Percentiles rank a stretch among this genome's conserved stretches.
phyloP scores from a whole-genome alignment of 2,113 vertebrate genomes.

The Paedocypris sp. region DNA sequence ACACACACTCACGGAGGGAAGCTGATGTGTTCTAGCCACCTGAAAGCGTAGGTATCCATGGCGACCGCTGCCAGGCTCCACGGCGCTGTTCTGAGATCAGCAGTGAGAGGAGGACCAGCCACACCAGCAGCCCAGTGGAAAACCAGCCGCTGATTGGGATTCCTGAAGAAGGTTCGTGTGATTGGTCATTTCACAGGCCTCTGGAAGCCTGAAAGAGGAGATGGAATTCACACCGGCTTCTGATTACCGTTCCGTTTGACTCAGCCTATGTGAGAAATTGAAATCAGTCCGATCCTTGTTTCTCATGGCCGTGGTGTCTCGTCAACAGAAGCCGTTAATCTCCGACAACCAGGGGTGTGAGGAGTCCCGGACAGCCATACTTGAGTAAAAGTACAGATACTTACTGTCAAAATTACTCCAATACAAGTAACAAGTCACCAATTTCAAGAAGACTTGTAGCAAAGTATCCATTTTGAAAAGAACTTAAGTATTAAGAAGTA shows the following conservation, averaged over 20 bases:
- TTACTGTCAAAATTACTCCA: too few relatives aligned
- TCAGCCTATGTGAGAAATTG: neutral
- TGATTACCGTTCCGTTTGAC: neutral
- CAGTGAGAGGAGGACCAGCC: slow-evolving; percentile 7
- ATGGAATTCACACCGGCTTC: slow-evolving; percentile 17
- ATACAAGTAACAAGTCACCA: too few relatives aligned
- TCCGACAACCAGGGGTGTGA: too few relatives aligned
- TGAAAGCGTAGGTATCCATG: slow-evolving; percentile 46
- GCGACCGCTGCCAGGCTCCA: slow-evolving; percentile 34
- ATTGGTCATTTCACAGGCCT: slow-evolving; percentile 48
- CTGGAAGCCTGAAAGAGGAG: slow-evolving; percentile 35
- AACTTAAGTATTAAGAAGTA: too few relatives aligned
- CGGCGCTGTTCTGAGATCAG: slow-evolving; percentile 47
- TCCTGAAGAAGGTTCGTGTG: slow-evolving; percentile 53
- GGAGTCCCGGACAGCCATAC: too few relatives aligned
- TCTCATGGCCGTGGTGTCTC: neutral
- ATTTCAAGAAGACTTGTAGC: too few relatives aligned
- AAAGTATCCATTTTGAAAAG: too few relatives aligned
- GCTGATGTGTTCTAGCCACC: slow-evolving; percentile 27
- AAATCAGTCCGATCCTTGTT: neutral
- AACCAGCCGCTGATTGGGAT: slow-evolving; percentile 61
- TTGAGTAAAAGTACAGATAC: too few relatives aligned
- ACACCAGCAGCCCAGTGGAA: slow-evolving; percentile 48
- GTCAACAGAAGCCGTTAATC: too few relatives aligned
- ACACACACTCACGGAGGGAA: neutral